phyloP scores from a whole-genome alignment of 2,113 vertebrate genomes.

The Cricetomys ansorgei region DNA sequence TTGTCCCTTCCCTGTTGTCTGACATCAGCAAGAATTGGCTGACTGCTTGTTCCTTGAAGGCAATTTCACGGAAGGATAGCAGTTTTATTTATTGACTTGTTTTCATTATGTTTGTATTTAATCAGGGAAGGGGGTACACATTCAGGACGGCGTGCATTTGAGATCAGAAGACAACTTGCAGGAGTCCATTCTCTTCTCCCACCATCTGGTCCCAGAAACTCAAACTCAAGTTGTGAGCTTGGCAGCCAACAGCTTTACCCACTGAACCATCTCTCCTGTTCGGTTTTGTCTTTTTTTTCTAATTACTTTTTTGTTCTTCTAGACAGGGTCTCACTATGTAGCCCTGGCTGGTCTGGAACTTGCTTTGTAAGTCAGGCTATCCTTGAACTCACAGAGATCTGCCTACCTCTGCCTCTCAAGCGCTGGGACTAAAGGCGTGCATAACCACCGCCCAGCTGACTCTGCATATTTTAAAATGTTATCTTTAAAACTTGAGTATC shows the following conservation, averaged over 20 bases:
- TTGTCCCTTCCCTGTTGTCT: background rate
- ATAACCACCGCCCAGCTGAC: too few relatives aligned
- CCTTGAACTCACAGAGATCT: too few relatives aligned
- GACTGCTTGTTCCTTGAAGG: too few relatives aligned
- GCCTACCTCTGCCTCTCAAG: background rate
- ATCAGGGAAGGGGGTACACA: background rate
- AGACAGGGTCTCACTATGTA: background rate
- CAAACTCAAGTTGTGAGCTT: background rate
- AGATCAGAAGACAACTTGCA: background rate
- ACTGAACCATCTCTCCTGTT: background rate
- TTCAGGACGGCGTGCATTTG: fast-evolving
- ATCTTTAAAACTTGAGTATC: too few relatives aligned
- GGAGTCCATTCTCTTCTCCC: background rate
- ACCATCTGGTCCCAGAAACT: too few relatives aligned
- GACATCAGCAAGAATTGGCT: background rate
- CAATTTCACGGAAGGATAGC: background rate
- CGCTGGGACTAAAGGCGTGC: background rate
- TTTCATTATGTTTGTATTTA: background rate
- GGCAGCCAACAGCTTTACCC: background rate
- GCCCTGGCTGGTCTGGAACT: background rate
- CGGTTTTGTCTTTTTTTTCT: background rate
- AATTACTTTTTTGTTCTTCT: background rate
- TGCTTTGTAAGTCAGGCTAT: too few relatives aligned
- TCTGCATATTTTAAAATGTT: too few relatives aligned
- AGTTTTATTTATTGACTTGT: too few relatives aligned